phyloP scores from a whole-genome alignment of 2,797 vertebrate genomes.

The Siniperca scherzeri region DNA sequence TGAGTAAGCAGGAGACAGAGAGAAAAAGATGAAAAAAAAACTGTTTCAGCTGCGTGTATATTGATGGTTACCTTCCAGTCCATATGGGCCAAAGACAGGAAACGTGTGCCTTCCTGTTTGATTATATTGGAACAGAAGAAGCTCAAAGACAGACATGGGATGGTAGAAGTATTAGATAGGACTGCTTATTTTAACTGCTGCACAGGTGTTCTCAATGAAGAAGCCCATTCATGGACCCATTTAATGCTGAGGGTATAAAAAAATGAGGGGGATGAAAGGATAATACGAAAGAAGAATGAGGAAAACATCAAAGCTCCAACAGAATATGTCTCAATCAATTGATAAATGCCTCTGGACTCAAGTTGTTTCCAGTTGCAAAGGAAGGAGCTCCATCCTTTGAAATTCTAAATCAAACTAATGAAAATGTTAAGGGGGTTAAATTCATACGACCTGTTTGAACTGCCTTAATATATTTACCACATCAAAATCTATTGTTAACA shows the following conservation, averaged over 20 bases:
- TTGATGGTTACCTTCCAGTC: slow-evolving; percentile 59
- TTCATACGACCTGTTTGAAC: slow-evolving; percentile 19
- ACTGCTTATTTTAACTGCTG: slow-evolving; percentile 74
- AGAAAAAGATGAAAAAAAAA: slow-evolving; percentile 25
- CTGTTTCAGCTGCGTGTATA: slow-evolving; percentile 19
- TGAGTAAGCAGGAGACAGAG: slow-evolving; percentile 48
- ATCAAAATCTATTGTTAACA: slow-evolving; percentile 49
- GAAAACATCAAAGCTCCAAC: slow-evolving; percentile 78
- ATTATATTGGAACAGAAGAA: slow-evolving; percentile 74
- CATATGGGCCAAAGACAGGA: slow-evolving; percentile 68
- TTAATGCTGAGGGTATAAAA: slow-evolving; percentile 53
- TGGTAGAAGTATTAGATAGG: slow-evolving; percentile 65
- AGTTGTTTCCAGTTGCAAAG: slow-evolving; percentile 54
- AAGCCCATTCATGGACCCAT: slow-evolving; percentile 52
- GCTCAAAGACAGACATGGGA: slow-evolving; percentile 61
- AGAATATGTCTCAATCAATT: slow-evolving; percentile 76
- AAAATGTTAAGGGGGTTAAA: slow-evolving; percentile 52
- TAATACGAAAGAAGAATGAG: slow-evolving; percentile 55
- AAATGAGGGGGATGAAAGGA: slow-evolving; percentile 63
- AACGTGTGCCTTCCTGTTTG: slow-evolving; percentile 72
- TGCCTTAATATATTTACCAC: slow-evolving; percentile 37
- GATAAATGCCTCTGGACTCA: slow-evolving; percentile 70
- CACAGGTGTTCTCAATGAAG: slow-evolving; percentile 82
- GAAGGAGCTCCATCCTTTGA: slow-evolving; percentile 60
- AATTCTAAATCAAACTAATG: slow-evolving; percentile 56